phyloP scores from a whole-genome alignment of 1,140 invertebrate species.

The Drusus annulatus region DNA sequence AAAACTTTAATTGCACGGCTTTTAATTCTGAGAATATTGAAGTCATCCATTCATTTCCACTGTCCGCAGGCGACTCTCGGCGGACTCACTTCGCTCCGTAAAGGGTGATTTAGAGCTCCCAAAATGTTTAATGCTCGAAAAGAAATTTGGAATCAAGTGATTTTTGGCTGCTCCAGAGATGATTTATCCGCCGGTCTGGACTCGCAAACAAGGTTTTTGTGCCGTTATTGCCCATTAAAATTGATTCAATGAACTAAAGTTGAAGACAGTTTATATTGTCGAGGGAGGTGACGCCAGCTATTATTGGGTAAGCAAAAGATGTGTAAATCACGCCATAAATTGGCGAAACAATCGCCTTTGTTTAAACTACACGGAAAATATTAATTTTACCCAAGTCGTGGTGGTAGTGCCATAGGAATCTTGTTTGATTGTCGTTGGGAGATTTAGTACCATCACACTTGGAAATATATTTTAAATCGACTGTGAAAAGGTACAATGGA shows the following conservation, averaged over 20 bases:
- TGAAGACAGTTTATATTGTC: constrained; percentile 21
- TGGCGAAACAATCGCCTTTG: too few relatives aligned
- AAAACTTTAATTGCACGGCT: too few relatives aligned
- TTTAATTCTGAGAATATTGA: background rate
- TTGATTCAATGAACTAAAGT: constrained; percentile 36
- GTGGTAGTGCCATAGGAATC: too few relatives aligned
- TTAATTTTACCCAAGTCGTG: too few relatives aligned
- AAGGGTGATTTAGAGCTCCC: constrained; percentile 30
- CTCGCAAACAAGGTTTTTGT: constrained; percentile 37
- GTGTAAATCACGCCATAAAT: too few relatives aligned
- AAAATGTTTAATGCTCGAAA: constrained; percentile 34
- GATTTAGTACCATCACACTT: too few relatives aligned
- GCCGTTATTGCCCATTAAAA: constrained; percentile 14
- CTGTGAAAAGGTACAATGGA: too few relatives aligned
- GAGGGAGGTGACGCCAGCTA: background rate
- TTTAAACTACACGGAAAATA: too few relatives aligned
- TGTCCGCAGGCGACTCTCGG: background rate
- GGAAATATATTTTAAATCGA: too few relatives aligned
- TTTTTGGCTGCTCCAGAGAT: constrained; percentile 22
- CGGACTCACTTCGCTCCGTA: background rate
- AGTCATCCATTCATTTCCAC: constrained; percentile 7
- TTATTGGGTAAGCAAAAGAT: background rate
- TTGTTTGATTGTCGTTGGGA: too few relatives aligned
- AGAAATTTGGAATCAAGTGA: constrained; percentile 41
- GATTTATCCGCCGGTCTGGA: constrained; percentile 21